Evolutionary conservation across 1,140 invertebrate species (phyloP), one percentile per base, ranked within the genome.

Genomic region (Dendroctonus valens): DNA sequence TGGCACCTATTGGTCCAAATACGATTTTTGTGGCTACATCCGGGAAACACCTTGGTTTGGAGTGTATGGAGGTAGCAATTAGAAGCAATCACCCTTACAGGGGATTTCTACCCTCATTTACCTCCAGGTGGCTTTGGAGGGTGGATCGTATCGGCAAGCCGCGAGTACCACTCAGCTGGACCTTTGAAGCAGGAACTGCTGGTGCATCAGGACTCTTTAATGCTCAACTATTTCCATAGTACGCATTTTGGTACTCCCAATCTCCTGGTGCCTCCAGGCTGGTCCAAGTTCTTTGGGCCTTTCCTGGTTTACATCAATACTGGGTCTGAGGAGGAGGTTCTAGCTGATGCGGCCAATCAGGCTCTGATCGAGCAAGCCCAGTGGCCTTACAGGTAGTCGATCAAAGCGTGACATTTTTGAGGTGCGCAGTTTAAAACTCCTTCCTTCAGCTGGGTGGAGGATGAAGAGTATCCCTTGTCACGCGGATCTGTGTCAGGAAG

Each of bases 171-270:
- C 38, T 65, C 62, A 5, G 62, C 11, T 11, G 62, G 62, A 26
- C 52, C 62, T 8, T 15, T 65, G 26, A 65, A 65, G 39, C 52
- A 65, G 50, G 52, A 65, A 65, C 44, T 65, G 6, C 12, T 65
- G 12, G 62, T 57, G 7, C 62, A 65, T 57, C 62, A 65, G 6
- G 44, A 49, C 15, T 65, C 52, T 41, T 57, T 57, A 15, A 65
- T 65, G 53, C 39, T 65, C 11, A 65, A 65, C 12, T 65, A 65
- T 39, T 65, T 41, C 38, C 62, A 65, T 53, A 65, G 62, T 65
- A 38, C 26, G 8, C 52, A 65, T 49, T 65, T 65, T 40, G 52
- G 62, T 41, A 57, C 52, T 8, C 53, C 62, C 39, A 12, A 38
- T 14, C 53, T 57, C 5, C 11, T 49, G 6, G 14, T 53, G 8